Base-by-base conservation (phyloP, 2,797 vertebrate species). In the Schizopygopsis pylzovi region DNA sequence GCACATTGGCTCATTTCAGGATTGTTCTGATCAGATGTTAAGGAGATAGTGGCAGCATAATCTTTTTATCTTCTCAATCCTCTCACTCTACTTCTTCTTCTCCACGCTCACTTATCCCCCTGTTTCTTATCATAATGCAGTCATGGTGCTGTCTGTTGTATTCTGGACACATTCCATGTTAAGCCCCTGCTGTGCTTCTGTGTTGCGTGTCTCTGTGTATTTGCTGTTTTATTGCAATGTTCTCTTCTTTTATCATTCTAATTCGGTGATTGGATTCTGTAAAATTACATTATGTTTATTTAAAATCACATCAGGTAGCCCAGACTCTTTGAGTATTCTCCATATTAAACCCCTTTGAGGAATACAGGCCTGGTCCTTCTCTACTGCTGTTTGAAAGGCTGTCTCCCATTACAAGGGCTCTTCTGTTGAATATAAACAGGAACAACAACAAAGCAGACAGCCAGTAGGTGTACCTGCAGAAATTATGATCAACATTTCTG, bases 351-450 rank as follows among this genome's bases (percentile, higher is more conserved):
- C 33, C 18, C 33, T 77, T 33, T 56, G 33, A 39, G 52, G 33
- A 59, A 59, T 15, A 78, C 11, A 41, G 52, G 12, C 20, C 49
- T 54, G 70, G 54, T 47, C 52, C 71, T 84, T 77, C 45, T 86
- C 78, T 72, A 54, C 54, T 68, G 76, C 22, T 61, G 49, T 78
- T 10, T 84, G 78, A 83, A 63, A 61, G 43, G 39, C 39, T 81
- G 78, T 76, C 82, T 63, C 52, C 12, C 39, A 45, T 28, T 63
- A 25, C 78, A 79, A 73, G 52, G 68, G 28, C 37, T 59, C n/a
- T 61, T 20, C 54, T 61, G 43, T 67, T 84, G 73, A 85, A 77
- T 59, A 56, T 77, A 39, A 77, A 77, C 49, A 56, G 52, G 20
- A 37, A 37, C 75, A 56, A 37, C 47, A 22, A 76, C 49, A 77